Evolutionary conservation across 2,888 invertebrate species (phyloP).

Genomic region (Entomobrya proxima): DNA sequence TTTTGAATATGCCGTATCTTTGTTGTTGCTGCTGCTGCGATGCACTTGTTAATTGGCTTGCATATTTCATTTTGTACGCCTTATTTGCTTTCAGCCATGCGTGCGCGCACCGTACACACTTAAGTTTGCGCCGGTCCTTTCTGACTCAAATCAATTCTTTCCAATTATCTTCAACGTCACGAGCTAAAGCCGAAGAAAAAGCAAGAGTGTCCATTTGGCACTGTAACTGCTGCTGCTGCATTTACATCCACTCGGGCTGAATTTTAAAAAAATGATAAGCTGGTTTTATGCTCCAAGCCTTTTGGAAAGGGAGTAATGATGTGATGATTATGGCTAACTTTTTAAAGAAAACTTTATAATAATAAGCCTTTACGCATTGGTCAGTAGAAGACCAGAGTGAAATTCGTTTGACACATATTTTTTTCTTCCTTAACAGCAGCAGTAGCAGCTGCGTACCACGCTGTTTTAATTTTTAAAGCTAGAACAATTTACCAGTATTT

Average conservation of each 20-base stretch:
- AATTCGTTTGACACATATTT: constrained; percentile 25
- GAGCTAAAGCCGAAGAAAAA: background rate
- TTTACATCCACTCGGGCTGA: too few relatives aligned
- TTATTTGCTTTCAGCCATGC: constrained; percentile 14
- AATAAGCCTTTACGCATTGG: constrained; percentile 19
- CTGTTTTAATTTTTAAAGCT: background rate
- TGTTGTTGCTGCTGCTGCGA: background rate
- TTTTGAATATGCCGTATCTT: background rate
- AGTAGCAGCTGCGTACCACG: background rate
- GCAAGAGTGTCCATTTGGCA: background rate
- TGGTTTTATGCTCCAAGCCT: too few relatives aligned
- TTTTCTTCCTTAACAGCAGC: background rate
- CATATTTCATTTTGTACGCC: constrained; percentile 20
- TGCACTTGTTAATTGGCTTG: constrained; percentile 26
- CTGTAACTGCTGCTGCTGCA: too few relatives aligned
- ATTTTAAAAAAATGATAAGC: too few relatives aligned
- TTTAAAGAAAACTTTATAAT: too few relatives aligned
- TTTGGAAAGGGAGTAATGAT: too few relatives aligned
- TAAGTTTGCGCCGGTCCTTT: constrained; percentile 4
- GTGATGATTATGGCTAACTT: too few relatives aligned
- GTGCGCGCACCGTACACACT: background rate
- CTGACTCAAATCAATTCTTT: constrained; percentile 50
- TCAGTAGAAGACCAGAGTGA: constrained; percentile 7
- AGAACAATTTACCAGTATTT: background rate
- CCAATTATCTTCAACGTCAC: constrained; percentile 33